Evolutionary conservation across 2,888 invertebrate species (phyloP), one percentile per base, ranked within the genome.

Genomic region (Ectemnius lituratus): DNA sequence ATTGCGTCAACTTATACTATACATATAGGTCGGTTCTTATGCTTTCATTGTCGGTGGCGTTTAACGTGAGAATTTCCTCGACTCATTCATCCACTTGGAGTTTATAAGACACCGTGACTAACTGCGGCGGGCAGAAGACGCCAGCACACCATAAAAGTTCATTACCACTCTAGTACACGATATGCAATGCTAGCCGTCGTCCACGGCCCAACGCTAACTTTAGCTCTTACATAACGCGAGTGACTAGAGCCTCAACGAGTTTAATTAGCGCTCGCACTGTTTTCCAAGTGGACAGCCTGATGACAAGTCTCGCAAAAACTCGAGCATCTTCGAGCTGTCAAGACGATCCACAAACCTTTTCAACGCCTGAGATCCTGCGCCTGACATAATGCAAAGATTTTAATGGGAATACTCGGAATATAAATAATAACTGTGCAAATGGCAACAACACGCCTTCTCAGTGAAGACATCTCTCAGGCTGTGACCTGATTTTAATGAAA

Each of bases 181-280:
- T 75, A 71, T 61, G 72, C 61, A 68, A 73, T 69, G 71, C 73
- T 68, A 75, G 67, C 66, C 16, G 66, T 52, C 52, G 16, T 52
- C 75, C 66, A 83, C 78, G n/a, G n/a, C 83, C 81, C 78, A 37
- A 59, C 65, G 45, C 75, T 81, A 80, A 80, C 71, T 80, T 82
- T 80, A 78, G 65, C 76, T 82, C 78, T 86, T 85, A 83, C 83
- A 74, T 82, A 86, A 86, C 70, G 70, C 70, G 58, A 52, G 52
- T 67, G 67, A 73, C 71, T 78, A 75, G 49, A 73, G 73, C 78
- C 84, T 82, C 84, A 87, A 84, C 73, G 82, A 83, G 80, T 82
- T 86, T 84, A 84, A 87, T 87, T 86, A 84, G 67, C 65, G 73
- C 71, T 68, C 20, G 59, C 75, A 73, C 82, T 77, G 66, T 76